Evolutionary conservation across 2,113 vertebrate genomes (phyloP).

Genomic region (Potamarius usumacintae): DNA sequence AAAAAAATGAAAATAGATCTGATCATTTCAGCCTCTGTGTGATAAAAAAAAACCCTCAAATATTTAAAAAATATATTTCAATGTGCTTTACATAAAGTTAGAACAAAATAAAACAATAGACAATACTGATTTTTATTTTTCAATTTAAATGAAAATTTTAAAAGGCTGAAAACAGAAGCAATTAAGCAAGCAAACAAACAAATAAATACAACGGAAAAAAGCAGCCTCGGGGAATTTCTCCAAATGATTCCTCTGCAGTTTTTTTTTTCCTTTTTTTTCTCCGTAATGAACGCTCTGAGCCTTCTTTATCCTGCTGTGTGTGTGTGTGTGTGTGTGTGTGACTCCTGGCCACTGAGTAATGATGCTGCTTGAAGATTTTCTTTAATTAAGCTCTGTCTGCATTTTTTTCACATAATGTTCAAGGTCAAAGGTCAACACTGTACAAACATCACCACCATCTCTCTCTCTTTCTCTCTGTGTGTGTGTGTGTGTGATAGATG

Average conservation of each 20-base stretch:
- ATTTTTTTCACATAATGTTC: background rate
- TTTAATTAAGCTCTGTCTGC: constrained; percentile 6
- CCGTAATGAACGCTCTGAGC: background rate
- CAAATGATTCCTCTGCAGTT: background rate
- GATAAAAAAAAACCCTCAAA: no score
- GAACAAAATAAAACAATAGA: no score
- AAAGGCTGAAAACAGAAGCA: no score
- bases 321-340: background rate
- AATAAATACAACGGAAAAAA: no score
- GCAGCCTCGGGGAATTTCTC: no score
- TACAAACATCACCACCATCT: background rate
- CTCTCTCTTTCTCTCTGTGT: background rate
- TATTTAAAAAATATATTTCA: no score
- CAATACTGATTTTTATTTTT: no score
- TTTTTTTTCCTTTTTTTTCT: background rate
- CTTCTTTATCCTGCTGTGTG: background rate
- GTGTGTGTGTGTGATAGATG: background rate
- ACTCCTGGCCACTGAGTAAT: background rate
- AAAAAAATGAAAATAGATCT: no score
- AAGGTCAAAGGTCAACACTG: background rate
- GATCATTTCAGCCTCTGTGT: no score
- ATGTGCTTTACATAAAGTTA: no score
- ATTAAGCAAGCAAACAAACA: no score
- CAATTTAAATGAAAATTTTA: no score
- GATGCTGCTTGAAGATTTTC: background rate